Evolutionary conservation across 1,140 invertebrate genomes (phyloP).

Genomic region (Trissolcus basalis): DNA sequence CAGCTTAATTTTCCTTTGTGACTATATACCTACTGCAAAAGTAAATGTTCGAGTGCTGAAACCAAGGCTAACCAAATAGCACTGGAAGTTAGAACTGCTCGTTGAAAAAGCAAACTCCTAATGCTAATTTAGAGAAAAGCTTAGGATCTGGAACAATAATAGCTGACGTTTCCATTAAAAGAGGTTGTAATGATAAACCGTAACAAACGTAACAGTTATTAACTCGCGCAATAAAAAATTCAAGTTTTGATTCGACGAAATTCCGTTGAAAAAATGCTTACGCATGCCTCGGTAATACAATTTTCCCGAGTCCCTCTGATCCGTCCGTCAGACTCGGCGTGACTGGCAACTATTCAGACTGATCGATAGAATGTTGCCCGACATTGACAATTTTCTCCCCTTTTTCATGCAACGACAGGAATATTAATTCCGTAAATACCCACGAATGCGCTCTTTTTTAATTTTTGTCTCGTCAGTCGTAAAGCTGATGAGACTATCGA

Average conservation of each 20-base stretch:
- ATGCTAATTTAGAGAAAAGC: no score
- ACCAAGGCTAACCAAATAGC: no score
- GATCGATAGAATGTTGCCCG: slow-evolving; percentile 47
- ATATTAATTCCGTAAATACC: slow-evolving; percentile 44
- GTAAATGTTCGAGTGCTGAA: no score
- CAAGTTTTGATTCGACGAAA: slow-evolving; percentile 16
- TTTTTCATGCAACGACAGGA: slow-evolving; percentile 31
- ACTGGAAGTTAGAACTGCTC: no score
- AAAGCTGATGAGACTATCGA: slow-evolving; percentile 8
- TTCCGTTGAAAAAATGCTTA: slow-evolving; percentile 38
- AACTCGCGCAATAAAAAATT: neutral
- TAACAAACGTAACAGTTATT: neutral
- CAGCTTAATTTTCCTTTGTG: no score
- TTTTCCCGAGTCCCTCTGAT: slow-evolving; percentile 41
- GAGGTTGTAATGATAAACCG: neutral
- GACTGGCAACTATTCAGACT: slow-evolving; percentile 40
- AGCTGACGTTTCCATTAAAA: no score
- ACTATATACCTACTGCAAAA: no score
- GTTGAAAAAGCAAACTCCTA: no score
- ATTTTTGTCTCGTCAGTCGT: neutral
- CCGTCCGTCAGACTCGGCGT: slow-evolving; percentile 22
- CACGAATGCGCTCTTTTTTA: slow-evolving; percentile 4
- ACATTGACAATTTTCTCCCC: slow-evolving; percentile 43
- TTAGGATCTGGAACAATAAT: no score
- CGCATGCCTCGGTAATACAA: slow-evolving; percentile 41